Conservation (phyloP, 2,888 invertebrate species). For the Drosophila aldrichi region DNA sequence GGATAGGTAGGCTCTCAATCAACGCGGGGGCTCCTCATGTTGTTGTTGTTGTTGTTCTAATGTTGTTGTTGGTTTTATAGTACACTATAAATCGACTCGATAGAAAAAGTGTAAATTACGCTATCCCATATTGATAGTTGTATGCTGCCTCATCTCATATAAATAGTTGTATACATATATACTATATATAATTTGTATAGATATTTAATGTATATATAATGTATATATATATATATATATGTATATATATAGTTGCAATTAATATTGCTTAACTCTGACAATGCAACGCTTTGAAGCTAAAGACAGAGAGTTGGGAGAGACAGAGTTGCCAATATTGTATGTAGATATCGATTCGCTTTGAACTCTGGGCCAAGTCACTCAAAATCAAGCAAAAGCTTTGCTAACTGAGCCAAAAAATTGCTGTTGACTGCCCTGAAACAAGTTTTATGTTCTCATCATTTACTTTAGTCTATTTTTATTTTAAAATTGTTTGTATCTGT, state of each 20-base stretch:
- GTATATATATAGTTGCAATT: slow-evolving; percentile 60
- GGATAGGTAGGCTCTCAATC: slow-evolving; percentile 48
- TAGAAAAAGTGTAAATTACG: slow-evolving; percentile 80
- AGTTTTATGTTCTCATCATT: slow-evolving; percentile 12
- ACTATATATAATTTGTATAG: slow-evolving; percentile 66
- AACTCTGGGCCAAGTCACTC: slow-evolving; percentile 31
- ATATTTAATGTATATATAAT: slow-evolving; percentile 61
- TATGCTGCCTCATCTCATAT: slow-evolving; percentile 49
- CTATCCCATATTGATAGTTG: slow-evolving; percentile 74
- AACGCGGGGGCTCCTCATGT: slow-evolving; percentile 41
- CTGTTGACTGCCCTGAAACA: slow-evolving; percentile 49
- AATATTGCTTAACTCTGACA: slow-evolving; percentile 76
- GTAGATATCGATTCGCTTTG: slow-evolving; percentile 23
- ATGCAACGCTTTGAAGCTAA: slow-evolving; percentile 76
- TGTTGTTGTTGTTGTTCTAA: slow-evolving; percentile 46
- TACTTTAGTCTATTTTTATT: slow-evolving; percentile 36
- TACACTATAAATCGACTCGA: slow-evolving; percentile 78
- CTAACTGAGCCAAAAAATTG: slow-evolving; percentile 33
- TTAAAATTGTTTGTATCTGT: slow-evolving; percentile 43
- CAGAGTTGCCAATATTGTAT: slow-evolving; percentile 33
- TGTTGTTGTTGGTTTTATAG: slow-evolving; percentile 52
- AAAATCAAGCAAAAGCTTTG: slow-evolving; percentile 56
- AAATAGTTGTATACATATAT: slow-evolving; percentile 77
- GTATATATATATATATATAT: slow-evolving; percentile 12
- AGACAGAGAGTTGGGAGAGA: slow-evolving; percentile 62